Evolutionary conservation across 2,797 vertebrate species (phyloP).

Genomic region (Macropus fuliginosus): DNA sequence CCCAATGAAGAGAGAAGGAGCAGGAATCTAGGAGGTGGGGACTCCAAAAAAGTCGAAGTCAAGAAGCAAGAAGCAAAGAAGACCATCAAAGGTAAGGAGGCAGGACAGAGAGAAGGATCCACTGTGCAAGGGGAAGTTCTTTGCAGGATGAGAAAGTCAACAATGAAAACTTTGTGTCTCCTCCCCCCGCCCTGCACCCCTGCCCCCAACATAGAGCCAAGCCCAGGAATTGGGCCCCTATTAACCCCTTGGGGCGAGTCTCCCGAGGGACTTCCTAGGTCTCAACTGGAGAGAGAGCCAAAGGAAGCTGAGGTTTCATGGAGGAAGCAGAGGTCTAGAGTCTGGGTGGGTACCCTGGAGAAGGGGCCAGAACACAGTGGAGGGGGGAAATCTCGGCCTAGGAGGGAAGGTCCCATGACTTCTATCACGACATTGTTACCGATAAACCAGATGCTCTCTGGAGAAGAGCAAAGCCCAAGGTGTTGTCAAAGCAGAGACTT

Average conservation of each 20-base stretch:
- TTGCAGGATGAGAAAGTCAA: background rate
- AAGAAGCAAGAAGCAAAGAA: slow-evolving; percentile 17
- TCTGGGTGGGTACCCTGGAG: background rate
- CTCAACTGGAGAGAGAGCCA: background rate
- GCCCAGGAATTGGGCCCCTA: background rate
- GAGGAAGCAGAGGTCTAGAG: background rate
- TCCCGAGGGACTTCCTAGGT: background rate
- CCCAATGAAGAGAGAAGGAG: background rate
- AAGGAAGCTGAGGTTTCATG: background rate
- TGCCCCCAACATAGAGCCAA: background rate
- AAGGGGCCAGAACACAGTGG: background rate
- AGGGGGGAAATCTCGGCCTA: background rate
- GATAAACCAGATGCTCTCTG: background rate
- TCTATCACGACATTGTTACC: background rate
- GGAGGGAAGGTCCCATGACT: background rate
- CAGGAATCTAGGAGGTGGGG: background rate
- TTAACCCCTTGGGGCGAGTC: background rate
- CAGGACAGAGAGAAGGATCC: background rate
- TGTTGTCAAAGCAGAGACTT: background rate
- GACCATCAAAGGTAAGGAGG: slow-evolving; percentile 36
- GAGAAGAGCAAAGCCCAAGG: background rate
- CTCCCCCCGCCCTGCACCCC: too few relatives aligned
- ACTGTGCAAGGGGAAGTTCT: background rate
- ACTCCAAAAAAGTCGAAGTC: background rate
- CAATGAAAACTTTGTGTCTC: background rate